Conservation (phyloP, 2,888 invertebrate genomes). For the Lutraria lutraria region DNA sequence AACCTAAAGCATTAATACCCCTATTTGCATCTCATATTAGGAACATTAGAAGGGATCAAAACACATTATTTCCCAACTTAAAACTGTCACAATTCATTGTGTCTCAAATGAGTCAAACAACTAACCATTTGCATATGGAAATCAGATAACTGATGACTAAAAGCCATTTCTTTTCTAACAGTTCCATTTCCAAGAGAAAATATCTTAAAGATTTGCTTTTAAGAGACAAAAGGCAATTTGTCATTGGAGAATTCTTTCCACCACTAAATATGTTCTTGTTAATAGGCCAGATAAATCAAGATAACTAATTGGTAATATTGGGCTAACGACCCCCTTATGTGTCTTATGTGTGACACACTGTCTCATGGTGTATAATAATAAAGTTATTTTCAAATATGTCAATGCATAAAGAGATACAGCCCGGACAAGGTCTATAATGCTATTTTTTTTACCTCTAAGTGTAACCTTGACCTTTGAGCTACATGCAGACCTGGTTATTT, state of each 20-base stretch:
- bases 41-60: neutral
- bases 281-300: neutral
- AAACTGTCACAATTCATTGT: slow-evolving; percentile 19
- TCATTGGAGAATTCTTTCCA: neutral
- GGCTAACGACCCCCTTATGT: too few species aligned
- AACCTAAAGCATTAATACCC: neutral
- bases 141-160: slow-evolving; percentile 13
- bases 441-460: too few species aligned
- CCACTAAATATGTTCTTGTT: neutral
- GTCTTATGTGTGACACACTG: too few species aligned
- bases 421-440: too few species aligned
- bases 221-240: slow-evolving; percentile 13
- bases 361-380: too few species aligned
- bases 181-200: neutral
- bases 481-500: too few species aligned
- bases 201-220: neutral
- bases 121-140: slow-evolving; percentile 1
- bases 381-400: too few species aligned
- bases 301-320: too few species aligned
- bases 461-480: too few species aligned
- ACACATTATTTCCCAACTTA: slow-evolving; percentile 5
- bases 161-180: slow-evolving; percentile 16
- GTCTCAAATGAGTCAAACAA: slow-evolving; percentile 5
- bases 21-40: slow-evolving; percentile 10
- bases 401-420: too few species aligned